These are phyloP conservation scores for Nannoperca obscura DNA, from an alignment of 2,797 vertebrate genomes.

Conservation along the genomic window DNA sequence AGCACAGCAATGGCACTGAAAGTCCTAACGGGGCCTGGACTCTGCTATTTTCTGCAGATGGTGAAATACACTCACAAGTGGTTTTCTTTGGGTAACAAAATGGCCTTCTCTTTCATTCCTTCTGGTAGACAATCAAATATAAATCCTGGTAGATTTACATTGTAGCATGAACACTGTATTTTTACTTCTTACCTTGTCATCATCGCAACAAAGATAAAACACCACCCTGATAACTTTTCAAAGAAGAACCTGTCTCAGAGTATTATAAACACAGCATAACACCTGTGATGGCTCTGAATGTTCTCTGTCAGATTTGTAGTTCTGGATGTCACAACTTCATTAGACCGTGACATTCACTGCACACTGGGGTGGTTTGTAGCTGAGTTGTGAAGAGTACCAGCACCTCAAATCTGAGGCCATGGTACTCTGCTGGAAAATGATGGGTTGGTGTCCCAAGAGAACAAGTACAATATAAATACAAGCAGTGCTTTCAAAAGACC, in stretches of 20 bases:
- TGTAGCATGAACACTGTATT: no score
- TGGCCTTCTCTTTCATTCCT: background rate
- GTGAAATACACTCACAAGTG: background rate
- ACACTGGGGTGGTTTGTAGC: constrained; percentile 3
- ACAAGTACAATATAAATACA: background rate
- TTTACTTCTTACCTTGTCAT: background rate
- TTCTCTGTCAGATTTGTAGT: background rate
- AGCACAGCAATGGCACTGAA: background rate
- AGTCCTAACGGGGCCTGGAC: background rate
- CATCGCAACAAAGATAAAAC: background rate
- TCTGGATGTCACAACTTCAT: no score
- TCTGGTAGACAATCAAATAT: background rate
- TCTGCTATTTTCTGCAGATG: background rate
- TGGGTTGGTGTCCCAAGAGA: background rate
- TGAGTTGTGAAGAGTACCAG: background rate
- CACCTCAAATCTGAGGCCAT: background rate
- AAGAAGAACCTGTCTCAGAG: no score
- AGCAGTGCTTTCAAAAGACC: background rate
- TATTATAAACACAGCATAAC: no score
- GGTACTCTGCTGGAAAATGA: background rate
- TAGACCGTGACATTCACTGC: background rate
- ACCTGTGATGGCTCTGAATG: no score
- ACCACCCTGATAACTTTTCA: background rate
- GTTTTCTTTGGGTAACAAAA: background rate
- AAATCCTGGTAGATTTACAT: background rate